Conservation (phyloP, 2,113 vertebrate genomes). For the Pundamilia nyererei region DNA sequence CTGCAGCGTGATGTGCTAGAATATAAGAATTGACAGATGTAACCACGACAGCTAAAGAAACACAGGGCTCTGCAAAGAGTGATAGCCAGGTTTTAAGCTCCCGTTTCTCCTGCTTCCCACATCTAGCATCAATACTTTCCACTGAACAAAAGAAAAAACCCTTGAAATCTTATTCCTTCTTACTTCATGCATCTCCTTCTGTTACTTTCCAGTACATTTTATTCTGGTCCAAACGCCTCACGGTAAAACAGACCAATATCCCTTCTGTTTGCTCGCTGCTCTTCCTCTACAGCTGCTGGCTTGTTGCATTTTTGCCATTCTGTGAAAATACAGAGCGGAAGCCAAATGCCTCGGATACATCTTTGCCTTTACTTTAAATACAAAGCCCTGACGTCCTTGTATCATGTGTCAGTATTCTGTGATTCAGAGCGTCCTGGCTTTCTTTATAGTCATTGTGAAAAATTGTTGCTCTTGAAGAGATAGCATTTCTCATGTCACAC, state of each 20-base stretch:
- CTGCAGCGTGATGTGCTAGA: not conserved
- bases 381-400: not conserved
- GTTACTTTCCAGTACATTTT: not conserved
- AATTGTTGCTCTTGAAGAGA: not conserved
- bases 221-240: not conserved
- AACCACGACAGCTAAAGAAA: not conserved
- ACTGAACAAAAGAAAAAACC: accelerated
- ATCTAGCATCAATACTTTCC: not conserved
- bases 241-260: slow-evolving; percentile 2
- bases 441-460: not conserved
- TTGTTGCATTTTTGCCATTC: not conserved
- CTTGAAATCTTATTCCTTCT: not conserved
- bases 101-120: not conserved
- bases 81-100: not conserved
- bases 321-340: not conserved
- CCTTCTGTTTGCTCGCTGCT: not conserved
- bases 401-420: not conserved
- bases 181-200: not conserved
- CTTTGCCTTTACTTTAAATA: not conserved
- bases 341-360: not conserved
- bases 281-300: not conserved
- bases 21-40: not conserved
- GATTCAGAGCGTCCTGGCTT: not conserved
- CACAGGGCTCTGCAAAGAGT: not conserved
- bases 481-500: slow-evolving; percentile 8